Base-by-base conservation (phyloP, 2,888 invertebrate species). In the Scotopteryx bipunctaria region DNA sequence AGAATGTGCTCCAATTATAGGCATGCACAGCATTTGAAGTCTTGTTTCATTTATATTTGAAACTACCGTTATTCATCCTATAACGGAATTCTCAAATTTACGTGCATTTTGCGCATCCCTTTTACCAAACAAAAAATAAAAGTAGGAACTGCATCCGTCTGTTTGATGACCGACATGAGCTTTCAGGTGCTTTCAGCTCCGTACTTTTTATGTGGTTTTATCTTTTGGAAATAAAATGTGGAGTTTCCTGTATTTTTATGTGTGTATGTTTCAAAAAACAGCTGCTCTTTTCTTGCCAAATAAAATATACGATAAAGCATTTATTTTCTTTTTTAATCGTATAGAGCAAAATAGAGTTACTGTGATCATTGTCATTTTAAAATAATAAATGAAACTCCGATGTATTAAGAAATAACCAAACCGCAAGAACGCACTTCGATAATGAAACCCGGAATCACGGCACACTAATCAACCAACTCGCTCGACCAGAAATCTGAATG, bases 401-500 rank as follows among this genome's bases (percentile, higher is more conserved):
- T 23, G n/a, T n/a, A n/a, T n/a, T n/a, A n/a, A n/a, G n/a, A n/a
- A 27, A 11, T 4, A 27, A 11, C 27, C 27, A 27, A n/a, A n/a
- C n/a, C n/a, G 5, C 25, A 25, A 38, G 38, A 29, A 14, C 9
- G 13, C 19, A 15, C 19, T 15, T 5, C 11, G 60, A 40, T 46
- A 49, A 40, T 44, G 29, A 42, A 46, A 16, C 17, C 69, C 66
- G 72, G 70, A 74, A 71, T 61, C 59, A 66, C 66, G 57, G 67
- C 54, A 58, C 69, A 67, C 67, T 78, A 77, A 78, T 78, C 76
- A 76, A 75, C 57, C 59, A 53, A 59, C 53, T 42, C 75, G 66
- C 60, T 68, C 77, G 63, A 69, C 74, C 73, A 76, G 75, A 80
- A 83, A 74, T 66, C 73, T 75, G 78, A 81, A 78, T 73, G 78